Evolutionary conservation across 2,888 invertebrate species (phyloP), one percentile per base, ranked within the genome.

Genomic region (Pyrrhosoma nymphula): DNA sequence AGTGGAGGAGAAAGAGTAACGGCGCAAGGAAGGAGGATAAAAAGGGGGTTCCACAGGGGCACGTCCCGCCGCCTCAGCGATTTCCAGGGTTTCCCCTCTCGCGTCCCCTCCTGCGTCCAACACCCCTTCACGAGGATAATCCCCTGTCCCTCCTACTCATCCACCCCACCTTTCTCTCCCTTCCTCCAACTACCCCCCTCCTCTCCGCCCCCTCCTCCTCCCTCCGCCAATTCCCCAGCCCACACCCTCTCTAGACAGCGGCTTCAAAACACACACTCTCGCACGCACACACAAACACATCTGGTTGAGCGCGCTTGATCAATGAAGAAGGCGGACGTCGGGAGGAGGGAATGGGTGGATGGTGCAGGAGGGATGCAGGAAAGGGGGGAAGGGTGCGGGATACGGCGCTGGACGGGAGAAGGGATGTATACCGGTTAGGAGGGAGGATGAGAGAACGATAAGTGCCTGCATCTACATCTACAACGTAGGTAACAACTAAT

Each of bases 261-360:
- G 20, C 89, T 89, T 56, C 89, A n/a, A 89, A 60, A 91, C 91
- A 91, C 91, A 91, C 91, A n/a, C 82, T 0, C 30, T n/a, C 69
- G 69, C 69, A n/a, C 91, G 35, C 91, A 91, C 63, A 91, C 39
- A 91, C 91, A 93, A 20, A 69, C 93, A 93, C 93, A 93, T 93
- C 93, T 93, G 93, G 93, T 93, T 93, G 93, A 93, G 93, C 69
- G 93, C 39, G 93, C 93, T 93, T 93, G 93, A 93, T 93, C 93
- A 93, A 93, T 93, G 93, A 93, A 93, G 93, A 93, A 93, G 93
- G 75, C 69, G 60, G 69, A 35, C 63, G 93, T 2, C 23, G 63
- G 56, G 55, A 39, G 89, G 89, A 35, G 47, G 8, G 89, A 23
- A 26, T 23, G 88, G n/a, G 56, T 1, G 89, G 35, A 35, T 35